phyloP scores from a whole-genome alignment of 2,113 vertebrate genomes.

The Pterocles gutturalis region DNA sequence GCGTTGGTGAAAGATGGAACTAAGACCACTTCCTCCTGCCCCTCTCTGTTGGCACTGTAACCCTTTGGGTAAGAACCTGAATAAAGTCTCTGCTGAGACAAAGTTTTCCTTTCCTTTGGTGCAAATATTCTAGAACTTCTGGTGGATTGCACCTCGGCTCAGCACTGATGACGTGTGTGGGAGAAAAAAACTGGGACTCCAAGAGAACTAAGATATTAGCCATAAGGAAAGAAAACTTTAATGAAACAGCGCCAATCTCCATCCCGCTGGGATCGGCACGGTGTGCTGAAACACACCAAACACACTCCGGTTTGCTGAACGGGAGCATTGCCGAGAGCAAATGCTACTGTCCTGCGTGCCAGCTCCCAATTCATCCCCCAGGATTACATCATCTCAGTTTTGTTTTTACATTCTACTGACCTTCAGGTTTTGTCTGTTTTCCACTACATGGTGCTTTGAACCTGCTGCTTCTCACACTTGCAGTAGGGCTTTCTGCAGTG shows the following conservation, averaged over 20 bases:
- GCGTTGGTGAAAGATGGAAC: constrained; percentile 35
- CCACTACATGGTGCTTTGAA: no score
- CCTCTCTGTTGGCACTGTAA: constrained; percentile 42
- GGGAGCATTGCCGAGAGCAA: no score
- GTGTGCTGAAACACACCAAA: no score
- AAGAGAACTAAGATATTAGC: not conserved
- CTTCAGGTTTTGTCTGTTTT: no score
- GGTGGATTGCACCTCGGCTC: not conserved
- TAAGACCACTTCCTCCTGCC: constrained; percentile 9
- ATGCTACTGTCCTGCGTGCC: no score
- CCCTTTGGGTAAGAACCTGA: constrained; percentile 34
- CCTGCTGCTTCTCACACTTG: no score
- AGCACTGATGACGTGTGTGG: not conserved
- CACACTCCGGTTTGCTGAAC: no score
- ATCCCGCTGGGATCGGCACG: no score
- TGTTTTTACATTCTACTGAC: no score
- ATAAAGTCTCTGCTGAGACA: constrained; percentile 69
- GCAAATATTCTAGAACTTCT: not conserved
- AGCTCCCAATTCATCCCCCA: no score
- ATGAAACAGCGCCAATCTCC: not conserved
- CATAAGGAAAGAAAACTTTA: not conserved
- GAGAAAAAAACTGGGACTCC: not conserved
- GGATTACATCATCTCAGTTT: no score
- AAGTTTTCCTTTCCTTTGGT: not conserved
- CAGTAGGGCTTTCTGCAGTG: no score